phyloP scores from a whole-genome alignment of 2,797 vertebrate genomes.

The Gila robusta region DNA sequence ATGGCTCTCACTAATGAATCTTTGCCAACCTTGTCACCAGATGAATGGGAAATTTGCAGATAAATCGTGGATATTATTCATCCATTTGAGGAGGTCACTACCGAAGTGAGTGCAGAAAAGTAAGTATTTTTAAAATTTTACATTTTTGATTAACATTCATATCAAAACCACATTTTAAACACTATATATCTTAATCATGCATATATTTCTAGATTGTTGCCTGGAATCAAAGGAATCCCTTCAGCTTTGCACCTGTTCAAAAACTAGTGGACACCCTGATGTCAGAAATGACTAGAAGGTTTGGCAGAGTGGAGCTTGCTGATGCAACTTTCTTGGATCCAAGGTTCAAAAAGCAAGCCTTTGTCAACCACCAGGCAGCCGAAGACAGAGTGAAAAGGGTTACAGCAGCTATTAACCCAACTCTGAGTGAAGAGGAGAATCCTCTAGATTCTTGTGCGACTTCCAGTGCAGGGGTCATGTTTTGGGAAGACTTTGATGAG shows the following conservation, averaged over 20 bases:
- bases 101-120: too few species aligned
- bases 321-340: conserved; percentile 17
- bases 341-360: conserved; percentile 42
- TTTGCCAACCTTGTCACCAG: neutral
- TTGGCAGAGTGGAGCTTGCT: conserved; percentile 14
- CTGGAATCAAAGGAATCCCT: conserved; percentile 13
- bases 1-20: conserved; percentile 7
- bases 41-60: neutral
- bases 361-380: conserved; percentile 23
- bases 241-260: neutral
- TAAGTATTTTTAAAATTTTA: too few species aligned
- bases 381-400: conserved; percentile 16
- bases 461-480: neutral
- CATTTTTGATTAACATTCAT: too few species aligned
- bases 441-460: neutral
- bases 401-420: conserved; percentile 30
- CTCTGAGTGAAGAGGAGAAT: neutral
- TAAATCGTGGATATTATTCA: neutral
- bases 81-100: conserved; percentile 14
- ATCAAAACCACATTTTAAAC: too few species aligned
- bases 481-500: conserved; percentile 31
- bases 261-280: conserved; percentile 18
- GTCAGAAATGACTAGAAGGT: conserved; percentile 23
- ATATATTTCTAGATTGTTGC: neutral
- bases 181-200: too few species aligned